Conservation (phyloP, 2,797 vertebrate genomes). For the Tinamus major region DNA sequence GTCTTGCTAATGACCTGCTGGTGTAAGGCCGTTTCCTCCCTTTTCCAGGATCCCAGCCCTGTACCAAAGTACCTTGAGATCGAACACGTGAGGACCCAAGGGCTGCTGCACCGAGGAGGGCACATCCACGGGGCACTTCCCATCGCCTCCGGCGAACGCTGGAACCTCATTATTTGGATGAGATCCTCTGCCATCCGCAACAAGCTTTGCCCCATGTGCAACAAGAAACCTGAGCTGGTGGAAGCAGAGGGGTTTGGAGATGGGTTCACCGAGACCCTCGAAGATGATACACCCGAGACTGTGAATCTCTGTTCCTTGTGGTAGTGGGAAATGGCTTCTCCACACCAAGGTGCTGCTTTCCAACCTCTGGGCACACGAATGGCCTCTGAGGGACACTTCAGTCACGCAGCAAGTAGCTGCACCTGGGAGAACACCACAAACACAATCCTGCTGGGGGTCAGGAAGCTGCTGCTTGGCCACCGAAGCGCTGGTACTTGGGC, state of each 20-base stretch:
- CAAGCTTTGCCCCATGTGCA: conserved; percentile 93
- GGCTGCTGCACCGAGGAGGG: conserved; percentile 91
- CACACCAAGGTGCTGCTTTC: not conserved
- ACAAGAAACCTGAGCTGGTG: conserved; percentile 82
- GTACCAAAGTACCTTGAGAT: conserved; percentile 86
- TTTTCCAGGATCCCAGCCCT: conserved; percentile 82
- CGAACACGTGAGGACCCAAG: conserved; percentile 81
- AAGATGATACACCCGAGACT: fast-evolving
- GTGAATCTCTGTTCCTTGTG: conserved; percentile 74
- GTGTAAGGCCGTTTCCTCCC: fast-evolving
- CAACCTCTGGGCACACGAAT: not conserved
- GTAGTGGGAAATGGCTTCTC: not conserved
- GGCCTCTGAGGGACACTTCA: not conserved
- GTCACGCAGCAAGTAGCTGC: not conserved
- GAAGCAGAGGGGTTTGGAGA: conserved; percentile 87
- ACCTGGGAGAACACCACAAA: not conserved
- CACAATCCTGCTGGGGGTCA: not conserved
- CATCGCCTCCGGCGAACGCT: conserved; percentile 89
- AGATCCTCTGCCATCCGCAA: conserved; percentile 89
- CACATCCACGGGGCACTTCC: conserved; percentile 94
- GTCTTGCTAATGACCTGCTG: not conserved
- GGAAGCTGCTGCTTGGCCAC: not conserved
- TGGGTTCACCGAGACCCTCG: conserved; percentile 84
- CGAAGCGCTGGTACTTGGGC: not conserved
- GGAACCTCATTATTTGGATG: conserved; percentile 97